Base-by-base conservation (phyloP, 2,797 vertebrate genomes). In the Presbytis comata region DNA sequence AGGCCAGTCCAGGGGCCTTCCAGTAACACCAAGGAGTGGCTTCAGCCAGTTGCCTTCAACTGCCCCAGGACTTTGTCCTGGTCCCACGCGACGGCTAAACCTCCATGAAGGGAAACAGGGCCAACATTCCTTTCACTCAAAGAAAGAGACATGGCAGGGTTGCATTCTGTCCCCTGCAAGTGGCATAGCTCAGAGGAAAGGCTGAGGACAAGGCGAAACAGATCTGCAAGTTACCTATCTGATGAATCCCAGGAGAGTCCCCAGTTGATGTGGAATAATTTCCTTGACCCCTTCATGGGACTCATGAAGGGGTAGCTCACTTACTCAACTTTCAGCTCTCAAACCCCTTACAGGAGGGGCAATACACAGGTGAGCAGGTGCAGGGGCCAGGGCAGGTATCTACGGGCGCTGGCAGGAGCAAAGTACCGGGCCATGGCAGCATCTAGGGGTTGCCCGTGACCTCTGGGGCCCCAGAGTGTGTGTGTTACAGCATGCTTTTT, bases 51-150 rank as follows among this genome's bases (percentile, higher is more conserved):
- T n/a, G 61, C 61, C 61, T 67, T n/a, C 30, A 67, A 1, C 30
- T 67, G 61, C 30, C 16, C 30, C 30, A 67, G 61, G 61, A 17
- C 30, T 67, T 67, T 67, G 30, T n/a, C 16, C 61, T 67, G 14
- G 16, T 67, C 33, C 30, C 33, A 17, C 16, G 17, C 1, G 7
- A 67, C 0, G 0, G 61, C 16, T n/a, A 67, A 19, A 17, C 30
- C 61, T 67, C 33, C 30, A 67, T n/a, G 61, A n/a, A 17, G 61
- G 30, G 61, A 17, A 67, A 67, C 30, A 67, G 30, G 14, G 16
- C 61, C 30, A 67, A 67, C 30, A n/a, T 67, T 67, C 30, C 61
- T n/a, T 67, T 33, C 30, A 17, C 30, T 67, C 8, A 67, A 64
- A 64, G 3, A 33, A 64, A 33, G 30, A 64, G 61, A 67, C n/a